Conservation (phyloP, 2,797 vertebrate genomes). For the Notolepis coatsorum region DNA sequence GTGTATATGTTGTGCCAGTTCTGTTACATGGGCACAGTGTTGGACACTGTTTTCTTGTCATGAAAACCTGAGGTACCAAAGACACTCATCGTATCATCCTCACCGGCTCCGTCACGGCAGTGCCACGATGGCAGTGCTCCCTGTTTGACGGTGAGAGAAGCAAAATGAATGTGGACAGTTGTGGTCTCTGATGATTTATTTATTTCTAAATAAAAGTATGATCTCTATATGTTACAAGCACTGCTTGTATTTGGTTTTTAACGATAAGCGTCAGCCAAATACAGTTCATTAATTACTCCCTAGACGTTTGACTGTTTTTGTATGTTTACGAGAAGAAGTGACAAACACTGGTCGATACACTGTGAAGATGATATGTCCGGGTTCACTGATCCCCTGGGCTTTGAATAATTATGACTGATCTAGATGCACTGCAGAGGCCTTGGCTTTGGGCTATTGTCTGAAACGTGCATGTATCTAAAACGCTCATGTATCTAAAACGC, state of each 20-base stretch:
- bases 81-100: conserved; percentile 1
- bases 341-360: too few relatives aligned
- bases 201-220: conserved; percentile 45
- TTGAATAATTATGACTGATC: too few relatives aligned
- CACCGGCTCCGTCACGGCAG: neutral
- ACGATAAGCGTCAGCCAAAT: too few relatives aligned
- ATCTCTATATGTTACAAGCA: neutral
- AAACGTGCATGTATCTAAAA: too few relatives aligned
- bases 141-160: conserved; percentile 1
- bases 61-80: conserved; percentile 28
- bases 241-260: neutral
- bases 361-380: too few relatives aligned
- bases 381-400: too few relatives aligned
- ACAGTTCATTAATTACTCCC: too few relatives aligned
- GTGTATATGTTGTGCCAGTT: neutral
- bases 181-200: conserved; percentile 26
- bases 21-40: neutral
- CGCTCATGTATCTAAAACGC: too few relatives aligned
- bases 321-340: too few relatives aligned
- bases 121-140: neutral
- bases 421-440: too few relatives aligned
- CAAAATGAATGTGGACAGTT: neutral
- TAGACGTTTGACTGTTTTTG: too few relatives aligned
- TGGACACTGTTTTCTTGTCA: neutral
- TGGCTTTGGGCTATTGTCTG: too few relatives aligned